Evolutionary conservation across 2,113 vertebrate species (phyloP).

Genomic region (Otolemur garnettii): DNA sequence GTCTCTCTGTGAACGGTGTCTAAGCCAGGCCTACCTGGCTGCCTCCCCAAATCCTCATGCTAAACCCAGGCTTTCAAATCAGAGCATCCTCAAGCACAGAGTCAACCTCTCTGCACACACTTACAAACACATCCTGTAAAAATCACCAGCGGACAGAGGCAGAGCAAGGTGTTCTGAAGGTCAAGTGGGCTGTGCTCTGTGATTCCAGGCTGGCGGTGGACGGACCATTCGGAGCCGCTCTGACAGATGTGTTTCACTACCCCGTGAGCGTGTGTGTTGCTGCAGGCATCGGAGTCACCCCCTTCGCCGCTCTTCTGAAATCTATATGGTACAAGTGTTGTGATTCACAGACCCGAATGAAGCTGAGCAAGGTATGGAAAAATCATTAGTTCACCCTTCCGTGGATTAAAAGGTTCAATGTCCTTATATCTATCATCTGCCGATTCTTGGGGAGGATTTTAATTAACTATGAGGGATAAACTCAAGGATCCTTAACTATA

Average conservation of each 20-base stretch:
- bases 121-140: neutral
- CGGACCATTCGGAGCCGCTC: constrained; percentile 88
- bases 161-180: neutral
- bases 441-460: constrained; percentile 75
- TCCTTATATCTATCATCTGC: constrained; percentile 59
- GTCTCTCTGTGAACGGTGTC: neutral
- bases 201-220: constrained; percentile 88
- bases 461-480: constrained; percentile 80
- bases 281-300: constrained; percentile 90
- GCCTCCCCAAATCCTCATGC: neutral
- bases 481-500: constrained; percentile 78
- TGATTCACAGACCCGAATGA: constrained; percentile 71
- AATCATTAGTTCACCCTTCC: constrained; percentile 53
- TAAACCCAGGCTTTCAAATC: neutral
- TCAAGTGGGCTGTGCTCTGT: neutral
- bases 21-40: too few species aligned
- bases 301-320: constrained; percentile 90
- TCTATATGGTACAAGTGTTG: constrained; percentile 88
- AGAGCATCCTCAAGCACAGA: neutral
- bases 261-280: constrained; percentile 89
- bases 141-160: neutral
- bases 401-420: constrained; percentile 34
- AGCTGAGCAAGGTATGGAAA: constrained; percentile 88
- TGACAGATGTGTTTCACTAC: constrained; percentile 88
- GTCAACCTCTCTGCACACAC: neutral